Evolutionary conservation across 2,113 vertebrate genomes (phyloP).

Genomic region (Chaetorhynchus papuensis): DNA sequence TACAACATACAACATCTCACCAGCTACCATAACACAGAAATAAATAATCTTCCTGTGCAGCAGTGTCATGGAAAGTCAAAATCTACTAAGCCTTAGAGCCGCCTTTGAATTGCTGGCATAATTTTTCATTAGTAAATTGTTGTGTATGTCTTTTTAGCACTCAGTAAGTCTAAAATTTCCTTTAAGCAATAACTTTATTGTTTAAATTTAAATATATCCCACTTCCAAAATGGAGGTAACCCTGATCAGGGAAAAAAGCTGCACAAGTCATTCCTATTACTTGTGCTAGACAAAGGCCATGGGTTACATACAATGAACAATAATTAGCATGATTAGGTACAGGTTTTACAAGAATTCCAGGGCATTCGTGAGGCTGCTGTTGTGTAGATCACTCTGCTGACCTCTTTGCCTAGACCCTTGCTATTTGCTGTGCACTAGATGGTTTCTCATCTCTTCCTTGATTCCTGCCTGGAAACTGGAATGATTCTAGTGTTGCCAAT

Average conservation of each 20-base stretch:
- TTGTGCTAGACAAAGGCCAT: background rate
- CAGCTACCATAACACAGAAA: background rate
- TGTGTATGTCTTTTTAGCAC: background rate
- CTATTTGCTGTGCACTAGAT: background rate
- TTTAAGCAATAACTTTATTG: background rate
- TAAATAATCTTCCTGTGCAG: background rate
- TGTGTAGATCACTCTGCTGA: background rate
- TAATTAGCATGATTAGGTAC: background rate
- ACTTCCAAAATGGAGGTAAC: background rate
- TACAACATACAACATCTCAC: background rate
- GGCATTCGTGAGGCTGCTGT: background rate
- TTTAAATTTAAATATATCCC: background rate
- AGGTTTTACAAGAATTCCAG: background rate
- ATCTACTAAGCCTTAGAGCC: background rate
- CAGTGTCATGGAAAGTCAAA: background rate
- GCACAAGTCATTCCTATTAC: background rate
- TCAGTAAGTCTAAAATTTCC: background rate
- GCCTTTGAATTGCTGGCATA: accelerated
- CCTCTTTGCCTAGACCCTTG: background rate
- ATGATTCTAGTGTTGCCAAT: background rate
- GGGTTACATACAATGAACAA: background rate
- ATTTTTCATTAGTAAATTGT: background rate
- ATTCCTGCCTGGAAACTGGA: background rate
- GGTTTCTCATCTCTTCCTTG: background rate
- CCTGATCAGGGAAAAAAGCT: background rate